Percentiles rank a stretch among this genome's conserved stretches.
Evolutionary conservation across 2,797 vertebrate species (phyloP).

Genomic region (Botia kubotai): DNA sequence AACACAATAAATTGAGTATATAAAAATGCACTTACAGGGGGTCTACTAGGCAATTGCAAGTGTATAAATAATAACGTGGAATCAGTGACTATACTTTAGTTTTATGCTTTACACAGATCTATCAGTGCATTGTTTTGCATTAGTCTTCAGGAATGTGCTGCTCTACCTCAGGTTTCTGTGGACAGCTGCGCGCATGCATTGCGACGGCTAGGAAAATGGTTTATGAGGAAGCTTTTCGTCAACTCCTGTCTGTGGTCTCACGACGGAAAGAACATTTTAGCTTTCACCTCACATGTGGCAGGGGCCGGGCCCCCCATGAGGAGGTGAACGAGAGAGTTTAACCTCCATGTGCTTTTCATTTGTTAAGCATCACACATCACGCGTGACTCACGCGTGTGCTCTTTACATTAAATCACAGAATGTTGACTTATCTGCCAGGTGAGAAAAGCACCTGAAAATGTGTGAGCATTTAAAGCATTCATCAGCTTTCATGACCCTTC

Average conservation of each 20-base stretch:
- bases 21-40: too few species aligned
- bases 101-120: too few species aligned
- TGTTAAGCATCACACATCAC: conserved; percentile 81
- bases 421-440: conserved; percentile 67
- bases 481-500: conserved; percentile 60
- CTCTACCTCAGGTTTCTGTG: background rate
- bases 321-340: conserved; percentile 86
- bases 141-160: background rate
- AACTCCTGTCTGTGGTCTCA: conserved; percentile 46
- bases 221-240: conserved; percentile 56
- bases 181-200: conserved; percentile 6
- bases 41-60: too few species aligned
- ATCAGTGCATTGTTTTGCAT: too few species aligned
- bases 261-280: conserved; percentile 48
- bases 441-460: conserved; percentile 74
- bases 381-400: conserved; percentile 85
- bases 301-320: conserved; percentile 72
- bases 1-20: too few species aligned
- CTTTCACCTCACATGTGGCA: conserved; percentile 56
- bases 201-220: conserved; percentile 28
- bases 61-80: too few species aligned
- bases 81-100: too few species aligned
- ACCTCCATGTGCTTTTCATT: conserved; percentile 92
- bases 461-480: conserved; percentile 4
- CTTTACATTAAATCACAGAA: conserved; percentile 82